Evolutionary conservation across 2,888 invertebrate genomes (phyloP), one percentile per base, ranked within the genome.

Genomic region (Thumatha senex): DNA sequence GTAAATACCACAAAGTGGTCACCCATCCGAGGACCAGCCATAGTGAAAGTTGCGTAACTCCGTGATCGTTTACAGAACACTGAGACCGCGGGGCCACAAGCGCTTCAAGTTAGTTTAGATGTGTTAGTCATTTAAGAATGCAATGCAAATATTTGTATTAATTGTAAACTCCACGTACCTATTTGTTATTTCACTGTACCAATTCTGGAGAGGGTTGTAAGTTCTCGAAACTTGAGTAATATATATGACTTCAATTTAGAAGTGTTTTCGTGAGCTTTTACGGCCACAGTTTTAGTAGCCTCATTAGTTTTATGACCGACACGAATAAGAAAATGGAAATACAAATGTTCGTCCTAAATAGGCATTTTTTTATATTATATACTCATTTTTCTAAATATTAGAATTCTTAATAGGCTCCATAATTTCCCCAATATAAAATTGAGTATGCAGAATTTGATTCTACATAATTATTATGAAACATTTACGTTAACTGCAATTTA

Each of bases 201-300:
- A 39, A 11, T 15, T 39, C 18, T 24, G 24, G 11, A 31, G 15
- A 54, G 53, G 46, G 58, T 57, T 60, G 40, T 43, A 38, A 13
- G 44, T 24, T n/a, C 12, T 24, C 12, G 24, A n/a, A 40, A 12
- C 29, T 30, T 40, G 40, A 29, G 29, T 24, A 45, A 50, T 50
- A 49, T 46, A 8, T 38, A 24, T 33, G 31, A 13, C 10, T 12
- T 41, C 31, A 10, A 41, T 41, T 41, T 41, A 41, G 13, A 29
- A 41, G 11, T 33, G 13, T 33, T 42, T 30, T 42, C 7, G 31
- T 31, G 41, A 29, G 41, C 10, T 42, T 31, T 42, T 42, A 42
- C 13, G 31, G 15, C 14, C 14, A 30, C 13, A 42, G 33, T 42
- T 42, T 42, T 42, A 42, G 14, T 33, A 13, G 33, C 9, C 31